Conservation (phyloP, 2,888 invertebrate genomes). For the Argyra leucocephala region DNA sequence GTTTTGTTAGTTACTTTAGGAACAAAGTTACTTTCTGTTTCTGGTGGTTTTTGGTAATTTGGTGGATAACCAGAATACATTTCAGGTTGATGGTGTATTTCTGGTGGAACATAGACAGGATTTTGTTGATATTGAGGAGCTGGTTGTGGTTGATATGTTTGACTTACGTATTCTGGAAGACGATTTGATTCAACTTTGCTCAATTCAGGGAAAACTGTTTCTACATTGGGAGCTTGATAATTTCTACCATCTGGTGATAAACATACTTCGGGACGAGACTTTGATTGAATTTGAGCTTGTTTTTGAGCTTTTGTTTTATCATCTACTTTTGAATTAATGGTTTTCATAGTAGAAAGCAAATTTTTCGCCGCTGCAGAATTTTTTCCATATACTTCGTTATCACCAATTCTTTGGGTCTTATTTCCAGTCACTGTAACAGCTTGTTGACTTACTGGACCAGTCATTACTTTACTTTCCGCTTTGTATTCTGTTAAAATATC, state of each 20-base stretch:
- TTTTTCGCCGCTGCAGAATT: slow-evolving; percentile 48
- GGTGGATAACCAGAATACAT: slow-evolving; percentile 5
- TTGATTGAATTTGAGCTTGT: slow-evolving; percentile 19
- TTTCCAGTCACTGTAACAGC: slow-evolving; percentile 50
- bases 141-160: not conserved
- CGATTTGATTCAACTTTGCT: slow-evolving; percentile 34
- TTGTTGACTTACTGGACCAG: slow-evolving; percentile 61
- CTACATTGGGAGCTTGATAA: slow-evolving; percentile 39
- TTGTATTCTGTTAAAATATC: slow-evolving; percentile 50
- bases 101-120: slow-evolving; percentile 20
- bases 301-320: slow-evolving; percentile 34
- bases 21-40: not conserved
- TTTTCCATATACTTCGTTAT: slow-evolving; percentile 43
- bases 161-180: slow-evolving; percentile 28
- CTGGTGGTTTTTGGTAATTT: not conserved
- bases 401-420: slow-evolving; percentile 35
- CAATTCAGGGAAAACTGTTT: slow-evolving; percentile 37
- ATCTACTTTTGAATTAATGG: slow-evolving; percentile 31
- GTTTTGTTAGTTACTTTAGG: not conserved
- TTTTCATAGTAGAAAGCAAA: slow-evolving; percentile 50
- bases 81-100: not conserved
- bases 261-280: slow-evolving; percentile 30
- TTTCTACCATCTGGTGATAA: slow-evolving; percentile 38
- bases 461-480: slow-evolving; percentile 65
- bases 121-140: slow-evolving; percentile 19